Conservation (phyloP, 2,888 invertebrate genomes). For the Dasypogon diadema region DNA sequence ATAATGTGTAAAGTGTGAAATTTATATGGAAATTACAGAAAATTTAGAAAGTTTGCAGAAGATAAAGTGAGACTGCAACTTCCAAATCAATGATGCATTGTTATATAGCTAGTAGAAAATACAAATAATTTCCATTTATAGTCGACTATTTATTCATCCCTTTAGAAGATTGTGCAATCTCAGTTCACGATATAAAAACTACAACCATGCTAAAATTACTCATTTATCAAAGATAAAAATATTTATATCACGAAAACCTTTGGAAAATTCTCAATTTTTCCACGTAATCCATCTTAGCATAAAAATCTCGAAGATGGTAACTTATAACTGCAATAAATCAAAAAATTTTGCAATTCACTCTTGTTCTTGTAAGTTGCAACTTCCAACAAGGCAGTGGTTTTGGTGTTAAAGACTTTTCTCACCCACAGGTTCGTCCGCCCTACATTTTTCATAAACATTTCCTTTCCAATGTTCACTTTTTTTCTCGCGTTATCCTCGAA, state of each 20-base stretch:
- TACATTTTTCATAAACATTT: conserved; percentile 30
- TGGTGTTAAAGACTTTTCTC: background rate
- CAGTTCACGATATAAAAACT: too few species aligned
- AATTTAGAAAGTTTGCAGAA: too few species aligned
- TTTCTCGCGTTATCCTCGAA: conserved; percentile 23
- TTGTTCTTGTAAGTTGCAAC: background rate
- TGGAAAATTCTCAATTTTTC: conserved; percentile 20
- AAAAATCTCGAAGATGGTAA: conserved; percentile 24
- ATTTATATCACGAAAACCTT: background rate
- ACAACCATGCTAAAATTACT: background rate
- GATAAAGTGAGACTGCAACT: too few species aligned
- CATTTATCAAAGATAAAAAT: background rate
- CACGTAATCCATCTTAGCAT: background rate
- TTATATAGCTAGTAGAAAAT: too few species aligned
- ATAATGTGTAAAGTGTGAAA: too few species aligned
- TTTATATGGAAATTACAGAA: too few species aligned
- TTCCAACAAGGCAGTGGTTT: background rate
- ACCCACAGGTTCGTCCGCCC: background rate
- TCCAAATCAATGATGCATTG: too few species aligned
- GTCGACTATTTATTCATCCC: too few species aligned
- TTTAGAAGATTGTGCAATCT: too few species aligned
- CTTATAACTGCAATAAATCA: conserved; percentile 29
- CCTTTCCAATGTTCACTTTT: background rate
- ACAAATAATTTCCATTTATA: too few species aligned
- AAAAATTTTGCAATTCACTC: conserved; percentile 13